Conservation (phyloP, 2,113 vertebrate species). For the Notarius lentiginosus region DNA sequence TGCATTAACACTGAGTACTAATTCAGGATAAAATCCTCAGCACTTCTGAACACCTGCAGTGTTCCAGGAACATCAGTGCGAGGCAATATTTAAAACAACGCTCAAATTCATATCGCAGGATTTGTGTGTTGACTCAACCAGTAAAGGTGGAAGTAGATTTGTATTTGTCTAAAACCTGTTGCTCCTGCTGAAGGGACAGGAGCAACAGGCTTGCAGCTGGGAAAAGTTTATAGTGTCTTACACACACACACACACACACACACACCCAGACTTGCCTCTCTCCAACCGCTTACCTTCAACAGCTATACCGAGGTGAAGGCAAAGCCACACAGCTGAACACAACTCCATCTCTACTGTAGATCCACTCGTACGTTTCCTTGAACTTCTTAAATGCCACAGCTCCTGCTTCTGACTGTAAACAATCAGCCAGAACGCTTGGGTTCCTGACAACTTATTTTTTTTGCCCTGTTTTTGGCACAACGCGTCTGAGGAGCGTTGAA, state of each 20-base stretch:
- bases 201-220: not conserved
- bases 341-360: slow-evolving; percentile 28
- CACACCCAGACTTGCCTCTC: not conserved
- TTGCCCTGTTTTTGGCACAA: not conserved
- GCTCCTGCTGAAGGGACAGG: not conserved
- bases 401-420: not conserved
- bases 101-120: not conserved
- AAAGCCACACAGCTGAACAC: slow-evolving; percentile 21
- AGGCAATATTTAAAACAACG: not conserved
- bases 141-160: not conserved
- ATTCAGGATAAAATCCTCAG: not conserved
- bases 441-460: not conserved
- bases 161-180: not conserved
- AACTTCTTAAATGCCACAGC: not conserved
- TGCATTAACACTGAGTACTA: not conserved
- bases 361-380: not conserved
- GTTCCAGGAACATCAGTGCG: not conserved
- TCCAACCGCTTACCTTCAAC: slow-evolving; percentile 37
- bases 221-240: not conserved
- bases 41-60: not conserved
- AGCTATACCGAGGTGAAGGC: slow-evolving; percentile 22
- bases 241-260: not conserved
- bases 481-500: not conserved
- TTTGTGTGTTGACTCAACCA: not conserved
- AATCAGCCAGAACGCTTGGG: not conserved